Conservation (phyloP, 2,797 vertebrate species). For the Hapalemur alaotrensis region DNA sequence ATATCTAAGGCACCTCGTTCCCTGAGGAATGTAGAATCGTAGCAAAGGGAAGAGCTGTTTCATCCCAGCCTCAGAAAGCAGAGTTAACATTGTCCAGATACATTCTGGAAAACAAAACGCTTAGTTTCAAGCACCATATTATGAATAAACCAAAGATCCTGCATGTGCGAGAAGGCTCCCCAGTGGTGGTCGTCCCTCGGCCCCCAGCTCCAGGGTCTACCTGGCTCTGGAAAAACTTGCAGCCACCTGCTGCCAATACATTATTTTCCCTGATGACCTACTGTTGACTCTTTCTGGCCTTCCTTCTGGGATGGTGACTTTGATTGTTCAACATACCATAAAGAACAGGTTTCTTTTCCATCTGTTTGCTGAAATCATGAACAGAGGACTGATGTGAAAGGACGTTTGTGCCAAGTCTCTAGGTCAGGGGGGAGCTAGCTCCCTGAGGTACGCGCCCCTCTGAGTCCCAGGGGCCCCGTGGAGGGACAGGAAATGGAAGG, state of each 20-base stretch:
- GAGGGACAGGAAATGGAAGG: fast-evolving
- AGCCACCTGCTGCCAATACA: background rate
- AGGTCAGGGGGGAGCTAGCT: background rate
- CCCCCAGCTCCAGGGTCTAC: fast-evolving
- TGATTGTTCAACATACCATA: background rate
- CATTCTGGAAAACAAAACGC: background rate
- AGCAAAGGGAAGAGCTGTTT: background rate
- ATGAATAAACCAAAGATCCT: too few species aligned
- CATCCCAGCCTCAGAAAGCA: background rate
- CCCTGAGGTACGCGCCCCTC: fast-evolving
- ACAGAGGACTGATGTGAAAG: background rate
- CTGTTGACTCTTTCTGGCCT: background rate
- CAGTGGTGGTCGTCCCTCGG: fast-evolving
- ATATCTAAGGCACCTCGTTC: fast-evolving
- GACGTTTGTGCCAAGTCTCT: background rate
- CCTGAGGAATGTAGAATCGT: fast-evolving
- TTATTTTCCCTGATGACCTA: background rate
- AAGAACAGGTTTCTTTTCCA: background rate
- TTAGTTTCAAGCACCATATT: background rate
- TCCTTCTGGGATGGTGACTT: background rate
- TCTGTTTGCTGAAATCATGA: background rate
- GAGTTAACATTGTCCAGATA: background rate
- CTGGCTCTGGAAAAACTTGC: fast-evolving
- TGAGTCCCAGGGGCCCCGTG: fast-evolving
- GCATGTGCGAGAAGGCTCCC: background rate